phyloP scores from a whole-genome alignment of 2,888 invertebrate genomes.

The Cephus pulcher region DNA sequence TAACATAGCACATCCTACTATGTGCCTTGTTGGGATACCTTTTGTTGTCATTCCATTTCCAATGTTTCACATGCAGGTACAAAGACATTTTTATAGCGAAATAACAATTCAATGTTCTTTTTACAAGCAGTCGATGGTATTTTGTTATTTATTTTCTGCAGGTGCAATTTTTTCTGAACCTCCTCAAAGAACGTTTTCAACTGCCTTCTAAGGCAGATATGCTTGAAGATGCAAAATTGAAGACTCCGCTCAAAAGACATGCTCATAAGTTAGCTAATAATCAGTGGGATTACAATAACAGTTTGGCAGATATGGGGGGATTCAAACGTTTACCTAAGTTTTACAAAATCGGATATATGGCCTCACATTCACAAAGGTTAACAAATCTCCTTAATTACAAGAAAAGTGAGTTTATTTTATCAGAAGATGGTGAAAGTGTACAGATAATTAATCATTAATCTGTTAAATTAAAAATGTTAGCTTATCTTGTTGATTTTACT shows the following conservation, averaged over 20 bases:
- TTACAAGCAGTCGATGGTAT: background rate
- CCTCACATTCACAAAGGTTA: conserved; percentile 34
- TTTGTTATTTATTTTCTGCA: conserved; percentile 52
- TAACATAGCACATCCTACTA: conserved; percentile 79
- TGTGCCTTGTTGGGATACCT: conserved; percentile 82
- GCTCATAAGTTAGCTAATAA: conserved; percentile 62
- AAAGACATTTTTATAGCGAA: conserved; percentile 6
- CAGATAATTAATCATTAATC: conserved; percentile 13
- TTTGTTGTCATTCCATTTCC: conserved; percentile 76
- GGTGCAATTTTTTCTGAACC: conserved; percentile 74
- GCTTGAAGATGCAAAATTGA: conserved; percentile 71
- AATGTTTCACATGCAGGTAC: conserved; percentile 79
- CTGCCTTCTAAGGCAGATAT: conserved; percentile 76
- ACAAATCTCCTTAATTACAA: conserved; percentile 47
- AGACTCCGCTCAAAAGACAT: conserved; percentile 61
- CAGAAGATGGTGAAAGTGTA: conserved; percentile 39
- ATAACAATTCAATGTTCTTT: background rate
- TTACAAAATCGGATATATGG: conserved; percentile 43
- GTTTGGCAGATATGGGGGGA: conserved; percentile 61
- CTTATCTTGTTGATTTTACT: background rate
- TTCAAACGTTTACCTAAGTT: conserved; percentile 58
- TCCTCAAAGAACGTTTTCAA: conserved; percentile 70
- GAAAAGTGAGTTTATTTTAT: conserved; percentile 41
- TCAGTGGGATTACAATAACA: conserved; percentile 68
- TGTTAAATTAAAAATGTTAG: background rate